Percentiles rank a stretch among this genome's conserved stretches.
Evolutionary conservation across 92 coral and sea anemone genomes (phyloP).

Genomic region (Porites evermanni): DNA sequence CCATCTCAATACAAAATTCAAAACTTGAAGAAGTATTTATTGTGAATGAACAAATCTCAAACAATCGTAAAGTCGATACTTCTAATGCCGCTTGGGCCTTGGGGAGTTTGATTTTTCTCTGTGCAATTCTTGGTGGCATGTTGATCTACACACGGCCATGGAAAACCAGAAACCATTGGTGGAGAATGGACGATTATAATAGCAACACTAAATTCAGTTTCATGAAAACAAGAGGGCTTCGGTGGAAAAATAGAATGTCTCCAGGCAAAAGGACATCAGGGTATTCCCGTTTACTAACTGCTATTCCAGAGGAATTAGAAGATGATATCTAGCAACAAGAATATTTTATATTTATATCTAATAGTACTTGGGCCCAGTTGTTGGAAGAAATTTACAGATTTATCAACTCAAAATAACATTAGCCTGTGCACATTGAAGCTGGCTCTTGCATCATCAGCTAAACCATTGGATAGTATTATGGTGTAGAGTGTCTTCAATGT

Average conservation of each 20-base stretch:
- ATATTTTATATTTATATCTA: background rate
- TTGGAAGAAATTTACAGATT: background rate
- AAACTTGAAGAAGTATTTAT: conserved; percentile 56
- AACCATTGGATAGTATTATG: too few species aligned
- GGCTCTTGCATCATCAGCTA: too few species aligned
- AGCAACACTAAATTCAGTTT: conserved; percentile 90
- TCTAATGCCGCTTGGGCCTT: conserved; percentile 98
- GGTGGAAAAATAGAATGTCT: conserved; percentile 65
- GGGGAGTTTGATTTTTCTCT: conserved; percentile 86
- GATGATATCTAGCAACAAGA: conserved; percentile 55
- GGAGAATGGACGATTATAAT: conserved; percentile 82
- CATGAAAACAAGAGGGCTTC: conserved; percentile 68
- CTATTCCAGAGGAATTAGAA: conserved; percentile 90
- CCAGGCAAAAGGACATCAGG: conserved; percentile 71
- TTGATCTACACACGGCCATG: conserved; percentile 89
- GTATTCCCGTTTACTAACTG: conserved; percentile 74
- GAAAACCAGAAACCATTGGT: conserved; percentile 89
- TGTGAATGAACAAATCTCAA: conserved; percentile 43
- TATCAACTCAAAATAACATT: too few species aligned
- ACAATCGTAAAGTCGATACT: conserved; percentile 71
- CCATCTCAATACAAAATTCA: conserved; percentile 35
- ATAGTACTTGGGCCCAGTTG: background rate
- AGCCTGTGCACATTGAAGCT: too few species aligned
- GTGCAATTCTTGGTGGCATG: conserved; percentile 74
- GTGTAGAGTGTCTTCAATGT: too few species aligned